phyloP scores from a whole-genome alignment of 2,888 invertebrate genomes.

The Calameuta filiformis region DNA sequence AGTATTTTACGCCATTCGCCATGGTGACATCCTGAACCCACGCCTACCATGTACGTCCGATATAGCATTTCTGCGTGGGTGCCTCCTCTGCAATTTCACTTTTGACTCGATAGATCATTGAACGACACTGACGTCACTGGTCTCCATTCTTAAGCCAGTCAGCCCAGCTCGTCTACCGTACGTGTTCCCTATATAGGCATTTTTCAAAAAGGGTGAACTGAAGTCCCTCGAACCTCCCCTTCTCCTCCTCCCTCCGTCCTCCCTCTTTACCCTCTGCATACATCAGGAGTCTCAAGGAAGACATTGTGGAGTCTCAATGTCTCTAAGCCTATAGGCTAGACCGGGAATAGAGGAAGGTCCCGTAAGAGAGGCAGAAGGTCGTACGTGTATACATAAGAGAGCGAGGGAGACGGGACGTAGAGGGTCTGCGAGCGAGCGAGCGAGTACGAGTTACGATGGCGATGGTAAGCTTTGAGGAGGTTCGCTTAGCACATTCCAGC shows the following conservation, averaged over 20 bases:
- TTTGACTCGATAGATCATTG: not conserved
- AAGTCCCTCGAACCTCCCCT: not conserved
- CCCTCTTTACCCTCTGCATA: not conserved
- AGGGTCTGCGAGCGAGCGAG: not conserved
- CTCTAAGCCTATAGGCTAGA: not conserved
- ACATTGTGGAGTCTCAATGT: not conserved
- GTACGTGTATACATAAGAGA: not conserved
- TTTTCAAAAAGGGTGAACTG: not conserved
- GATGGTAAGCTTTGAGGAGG: constrained; percentile 12
- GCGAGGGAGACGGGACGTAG: not conserved
- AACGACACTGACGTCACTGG: not conserved
- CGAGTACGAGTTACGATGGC: not conserved
- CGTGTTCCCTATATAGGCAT: not conserved
- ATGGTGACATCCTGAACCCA: not conserved
- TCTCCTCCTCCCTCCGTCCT: not conserved
- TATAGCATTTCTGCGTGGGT: not conserved
- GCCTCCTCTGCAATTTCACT: not conserved
- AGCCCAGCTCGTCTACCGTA: not conserved
- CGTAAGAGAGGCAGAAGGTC: not conserved
- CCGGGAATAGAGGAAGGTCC: not conserved
- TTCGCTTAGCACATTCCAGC: constrained; percentile 28
- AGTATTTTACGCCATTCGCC: not conserved
- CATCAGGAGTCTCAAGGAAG: not conserved
- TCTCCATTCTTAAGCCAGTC: not conserved
- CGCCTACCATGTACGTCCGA: not conserved